Conservation (phyloP, 2,888 invertebrate species). For the Heteropelma amictum region DNA sequence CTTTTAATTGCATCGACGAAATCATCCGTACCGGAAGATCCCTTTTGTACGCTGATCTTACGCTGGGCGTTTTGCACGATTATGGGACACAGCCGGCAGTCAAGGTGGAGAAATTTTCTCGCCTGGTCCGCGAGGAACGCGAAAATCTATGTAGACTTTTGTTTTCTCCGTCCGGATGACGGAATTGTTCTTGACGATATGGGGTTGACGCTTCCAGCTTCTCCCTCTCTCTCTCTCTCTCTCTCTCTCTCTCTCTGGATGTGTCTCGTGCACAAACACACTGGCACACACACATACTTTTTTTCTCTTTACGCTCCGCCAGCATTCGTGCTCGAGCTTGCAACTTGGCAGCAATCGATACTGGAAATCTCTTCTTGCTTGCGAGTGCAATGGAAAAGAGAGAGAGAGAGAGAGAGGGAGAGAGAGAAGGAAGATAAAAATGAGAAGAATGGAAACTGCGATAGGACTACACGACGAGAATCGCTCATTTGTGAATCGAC, state of each 20-base stretch:
- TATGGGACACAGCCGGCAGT: conserved; percentile 19
- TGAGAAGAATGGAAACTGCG: not conserved
- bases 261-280: not conserved
- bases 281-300: not conserved
- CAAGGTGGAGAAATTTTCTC: conserved; percentile 52
- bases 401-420: not conserved
- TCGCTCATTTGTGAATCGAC: no score
- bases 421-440: not conserved
- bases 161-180: conserved; percentile 23
- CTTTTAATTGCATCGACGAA: conserved; percentile 21
- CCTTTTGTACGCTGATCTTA: no score
- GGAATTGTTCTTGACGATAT: conserved; percentile 29
- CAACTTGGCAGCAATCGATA: conserved; percentile 53
- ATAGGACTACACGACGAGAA: not conserved
- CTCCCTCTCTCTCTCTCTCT: conserved; percentile 19
- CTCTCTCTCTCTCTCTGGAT: conserved; percentile 8
- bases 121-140: conserved; percentile 51
- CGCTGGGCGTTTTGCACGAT: conserved; percentile 8
- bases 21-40: no score
- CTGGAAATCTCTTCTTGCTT: conserved; percentile 43
- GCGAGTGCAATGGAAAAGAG: not conserved
- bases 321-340: conserved; percentile 33
- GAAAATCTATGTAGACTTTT: conserved; percentile 28
- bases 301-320: conserved; percentile 21
- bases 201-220: conserved; percentile 34